Evolutionary conservation across 2,113 vertebrate species (phyloP).

Genomic region (Tricholaema leucomelas): DNA sequence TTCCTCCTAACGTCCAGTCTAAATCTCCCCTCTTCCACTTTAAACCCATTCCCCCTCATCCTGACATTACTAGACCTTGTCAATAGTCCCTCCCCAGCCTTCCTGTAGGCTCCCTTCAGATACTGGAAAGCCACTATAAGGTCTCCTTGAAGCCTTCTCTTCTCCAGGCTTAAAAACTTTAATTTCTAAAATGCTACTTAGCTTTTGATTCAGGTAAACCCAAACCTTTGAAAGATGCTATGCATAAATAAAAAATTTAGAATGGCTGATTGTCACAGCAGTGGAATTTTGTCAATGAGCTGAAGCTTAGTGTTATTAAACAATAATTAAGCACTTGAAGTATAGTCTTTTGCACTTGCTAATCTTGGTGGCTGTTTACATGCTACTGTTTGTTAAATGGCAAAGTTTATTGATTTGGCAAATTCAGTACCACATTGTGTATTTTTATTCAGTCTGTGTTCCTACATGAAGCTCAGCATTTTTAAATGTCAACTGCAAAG

Average conservation of each 20-base stretch:
- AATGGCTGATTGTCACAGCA: neutral
- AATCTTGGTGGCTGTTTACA: slow-evolving; percentile 88
- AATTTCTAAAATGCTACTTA: neutral
- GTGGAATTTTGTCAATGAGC: slow-evolving; percentile 34
- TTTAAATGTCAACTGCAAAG: slow-evolving; percentile 89
- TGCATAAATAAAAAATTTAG: neutral
- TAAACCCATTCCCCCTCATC: too few relatives aligned
- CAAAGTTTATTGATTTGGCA: slow-evolving; percentile 90
- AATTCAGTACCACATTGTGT: slow-evolving; percentile 88
- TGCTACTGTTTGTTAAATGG: slow-evolving; percentile 88
- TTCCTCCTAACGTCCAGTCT: too few relatives aligned
- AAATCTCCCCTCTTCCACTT: too few relatives aligned
- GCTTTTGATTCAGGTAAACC: neutral
- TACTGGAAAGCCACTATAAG: too few relatives aligned
- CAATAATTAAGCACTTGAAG: slow-evolving; percentile 77
- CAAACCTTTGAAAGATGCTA: neutral
- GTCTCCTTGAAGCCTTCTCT: too few relatives aligned
- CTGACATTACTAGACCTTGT: too few relatives aligned
- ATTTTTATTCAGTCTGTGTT: slow-evolving; percentile 90
- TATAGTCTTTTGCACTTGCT: slow-evolving; percentile 61
- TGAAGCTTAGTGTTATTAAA: slow-evolving; percentile 78
- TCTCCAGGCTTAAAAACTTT: neutral
- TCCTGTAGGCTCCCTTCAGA: too few relatives aligned
- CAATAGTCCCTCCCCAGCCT: too few relatives aligned
- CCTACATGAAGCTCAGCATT: slow-evolving; percentile 86